phyloP scores from a whole-genome alignment of 2,113 vertebrate species.

The Anoura caudifer region DNA sequence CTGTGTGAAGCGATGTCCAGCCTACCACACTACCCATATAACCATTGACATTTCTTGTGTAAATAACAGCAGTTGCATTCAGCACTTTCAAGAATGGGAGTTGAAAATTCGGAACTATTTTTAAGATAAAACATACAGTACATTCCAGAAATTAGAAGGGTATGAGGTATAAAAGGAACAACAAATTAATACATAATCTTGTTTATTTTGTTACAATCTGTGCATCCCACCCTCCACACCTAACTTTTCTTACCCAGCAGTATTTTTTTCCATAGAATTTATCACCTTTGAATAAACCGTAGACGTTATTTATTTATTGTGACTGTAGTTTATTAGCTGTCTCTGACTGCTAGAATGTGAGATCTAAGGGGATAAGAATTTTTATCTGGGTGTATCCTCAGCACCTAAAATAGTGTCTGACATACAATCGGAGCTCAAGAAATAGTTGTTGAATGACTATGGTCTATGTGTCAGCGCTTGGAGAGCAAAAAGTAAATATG shows the following conservation, averaged over 20 bases:
- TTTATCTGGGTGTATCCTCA: constrained; percentile 22
- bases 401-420: constrained; percentile 53
- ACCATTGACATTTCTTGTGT: constrained; percentile 63
- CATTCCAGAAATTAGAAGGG: neutral
- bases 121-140: constrained; percentile 13
- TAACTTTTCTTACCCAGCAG: neutral
- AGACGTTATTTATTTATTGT: constrained; percentile 22
- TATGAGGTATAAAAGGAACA: neutral
- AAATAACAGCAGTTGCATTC: constrained; percentile 62
- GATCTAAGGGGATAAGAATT: constrained; percentile 40
- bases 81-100: constrained; percentile 26
- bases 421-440: neutral
- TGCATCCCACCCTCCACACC: neutral
- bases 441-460: constrained; percentile 18
- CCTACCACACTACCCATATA: constrained; percentile 5
- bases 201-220: neutral
- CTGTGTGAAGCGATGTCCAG: constrained; percentile 28
- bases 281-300: neutral
- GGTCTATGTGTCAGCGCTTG: neutral
- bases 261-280: neutral
- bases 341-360: constrained; percentile 32
- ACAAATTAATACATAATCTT: neutral
- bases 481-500: constrained; percentile 1
- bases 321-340: neutral
- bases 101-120: constrained; percentile 38